Evolutionary conservation across 2,797 vertebrate species (phyloP).

Genomic region (Eulemur albifrons): DNA sequence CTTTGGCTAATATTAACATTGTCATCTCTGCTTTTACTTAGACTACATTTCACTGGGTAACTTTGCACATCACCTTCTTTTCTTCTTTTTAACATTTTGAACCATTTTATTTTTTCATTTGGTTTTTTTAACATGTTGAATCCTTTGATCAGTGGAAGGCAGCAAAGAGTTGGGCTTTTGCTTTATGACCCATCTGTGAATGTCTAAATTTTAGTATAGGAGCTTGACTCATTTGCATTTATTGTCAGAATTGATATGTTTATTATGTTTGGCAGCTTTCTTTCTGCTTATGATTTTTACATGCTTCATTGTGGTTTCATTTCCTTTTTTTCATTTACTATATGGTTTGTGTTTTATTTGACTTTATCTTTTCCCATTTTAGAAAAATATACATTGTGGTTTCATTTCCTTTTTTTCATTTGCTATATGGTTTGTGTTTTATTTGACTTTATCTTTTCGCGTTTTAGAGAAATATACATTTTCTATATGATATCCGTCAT

Average conservation of each 20-base stretch:
- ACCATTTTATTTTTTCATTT: too few relatives aligned
- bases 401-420: slow-evolving; percentile 11
- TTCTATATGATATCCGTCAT: background rate
- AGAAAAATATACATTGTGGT: background rate
- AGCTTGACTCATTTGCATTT: background rate
- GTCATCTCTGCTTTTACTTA: background rate
- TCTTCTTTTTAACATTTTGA: background rate
- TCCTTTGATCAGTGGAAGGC: background rate
- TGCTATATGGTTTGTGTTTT: background rate
- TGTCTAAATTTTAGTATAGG: background rate
- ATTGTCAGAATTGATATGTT: background rate
- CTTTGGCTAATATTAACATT: background rate
- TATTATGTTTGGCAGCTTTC: background rate
- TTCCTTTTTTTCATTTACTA: background rate
- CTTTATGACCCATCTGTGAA: background rate
- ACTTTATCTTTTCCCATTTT: background rate
- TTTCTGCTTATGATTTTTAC: slow-evolving; percentile 21
- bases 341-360: background rate
- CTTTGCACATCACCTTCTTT: background rate
- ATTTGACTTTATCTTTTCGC: background rate
- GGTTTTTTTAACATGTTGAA: background rate
- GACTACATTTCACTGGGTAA: background rate
- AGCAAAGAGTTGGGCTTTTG: background rate
- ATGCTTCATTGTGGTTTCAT: slow-evolving; percentile 9
- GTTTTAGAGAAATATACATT: slow-evolving; percentile 3